phyloP scores from a whole-genome alignment of 2,888 invertebrate genomes.

The Caenorhabditis sp. region DNA sequence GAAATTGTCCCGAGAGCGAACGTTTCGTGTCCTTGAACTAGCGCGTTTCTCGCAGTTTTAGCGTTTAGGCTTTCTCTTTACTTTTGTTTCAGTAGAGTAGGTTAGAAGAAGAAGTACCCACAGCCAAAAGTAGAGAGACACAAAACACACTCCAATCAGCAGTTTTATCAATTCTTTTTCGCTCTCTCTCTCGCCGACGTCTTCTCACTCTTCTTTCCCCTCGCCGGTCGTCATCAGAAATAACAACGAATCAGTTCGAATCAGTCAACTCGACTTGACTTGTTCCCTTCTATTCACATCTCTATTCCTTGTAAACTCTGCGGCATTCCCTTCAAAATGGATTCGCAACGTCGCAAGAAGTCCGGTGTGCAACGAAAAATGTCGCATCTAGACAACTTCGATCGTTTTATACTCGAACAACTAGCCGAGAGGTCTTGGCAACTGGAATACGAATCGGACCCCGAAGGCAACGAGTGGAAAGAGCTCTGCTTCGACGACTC shows the following conservation, averaged over 20 bases:
- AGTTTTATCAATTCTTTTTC: conserved; percentile 33
- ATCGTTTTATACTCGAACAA: conserved; percentile 53
- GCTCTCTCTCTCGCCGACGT: conserved; percentile 27
- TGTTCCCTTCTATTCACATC: conserved; percentile 20
- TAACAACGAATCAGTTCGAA: conserved; percentile 44
- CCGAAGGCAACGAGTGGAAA: conserved; percentile 58
- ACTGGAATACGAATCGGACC: conserved; percentile 56
- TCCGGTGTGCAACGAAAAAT: conserved; percentile 22
- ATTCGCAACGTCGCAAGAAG: conserved; percentile 34
- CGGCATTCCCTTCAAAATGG: conserved; percentile 19
- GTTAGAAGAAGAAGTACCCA: conserved; percentile 4
- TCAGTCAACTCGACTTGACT: conserved; percentile 39
- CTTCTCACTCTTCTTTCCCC: conserved; percentile 13
- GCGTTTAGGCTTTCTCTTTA: conserved; percentile 25
- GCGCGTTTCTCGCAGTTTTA: conserved; percentile 14
- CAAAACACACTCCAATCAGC: conserved; percentile 35
- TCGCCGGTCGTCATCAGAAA: conserved; percentile 23
- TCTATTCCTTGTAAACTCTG: not conserved
- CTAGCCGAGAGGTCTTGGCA: conserved; percentile 46
- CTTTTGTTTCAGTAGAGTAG: conserved; percentile 7
- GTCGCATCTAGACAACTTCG: conserved; percentile 51
- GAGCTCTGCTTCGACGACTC: conserved; percentile 54
- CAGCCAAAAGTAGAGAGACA: conserved; percentile 5
- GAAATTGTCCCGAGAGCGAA: conserved; percentile 36
- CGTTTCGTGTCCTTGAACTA: conserved; percentile 42